Percentiles rank a stretch among this genome's conserved stretches.
These are phyloP conservation scores for Pseudomyrmex concolor DNA, from an alignment of 1,140 invertebrate genomes.

Conservation along the genomic window DNA sequence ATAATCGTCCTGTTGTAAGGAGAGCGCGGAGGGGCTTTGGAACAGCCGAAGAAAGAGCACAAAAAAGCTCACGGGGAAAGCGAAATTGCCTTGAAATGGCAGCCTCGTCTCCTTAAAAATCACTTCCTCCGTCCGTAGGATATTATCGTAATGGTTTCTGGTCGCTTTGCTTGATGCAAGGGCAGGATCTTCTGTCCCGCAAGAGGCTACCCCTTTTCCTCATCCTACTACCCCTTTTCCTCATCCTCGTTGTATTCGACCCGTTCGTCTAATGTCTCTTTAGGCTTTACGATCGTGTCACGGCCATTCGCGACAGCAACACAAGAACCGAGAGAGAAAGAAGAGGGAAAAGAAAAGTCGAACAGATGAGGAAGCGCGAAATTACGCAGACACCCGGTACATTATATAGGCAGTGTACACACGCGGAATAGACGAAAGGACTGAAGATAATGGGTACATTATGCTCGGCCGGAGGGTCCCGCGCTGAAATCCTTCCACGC, in stretches of 20 bases:
- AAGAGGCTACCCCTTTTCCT: not conserved
- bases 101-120: constrained; percentile 75
- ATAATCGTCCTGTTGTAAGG: constrained; percentile 72
- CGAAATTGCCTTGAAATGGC: constrained; percentile 75
- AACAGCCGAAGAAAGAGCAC: constrained; percentile 44
- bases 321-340: not conserved
- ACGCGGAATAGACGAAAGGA: constrained; percentile 66
- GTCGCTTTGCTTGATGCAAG: constrained; percentile 42
- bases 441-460: constrained; percentile 79
- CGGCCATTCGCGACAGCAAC: constrained; percentile 12
- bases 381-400: constrained; percentile 71
- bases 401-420: constrained; percentile 58
- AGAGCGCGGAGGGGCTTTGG: not conserved
- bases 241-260: constrained; percentile 7
- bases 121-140: constrained; percentile 72
- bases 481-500: constrained; percentile 64
- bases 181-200: constrained; percentile 31
- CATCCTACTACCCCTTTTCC: not conserved
- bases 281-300: constrained; percentile 60
- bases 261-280: constrained; percentile 35
- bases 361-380: constrained; percentile 22
- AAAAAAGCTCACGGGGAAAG: constrained; percentile 62
- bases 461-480: constrained; percentile 71
- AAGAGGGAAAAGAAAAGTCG: not conserved
- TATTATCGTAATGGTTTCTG: constrained; percentile 75